Conservation (phyloP, 2,113 vertebrate genomes). For the Rhea pennata region DNA sequence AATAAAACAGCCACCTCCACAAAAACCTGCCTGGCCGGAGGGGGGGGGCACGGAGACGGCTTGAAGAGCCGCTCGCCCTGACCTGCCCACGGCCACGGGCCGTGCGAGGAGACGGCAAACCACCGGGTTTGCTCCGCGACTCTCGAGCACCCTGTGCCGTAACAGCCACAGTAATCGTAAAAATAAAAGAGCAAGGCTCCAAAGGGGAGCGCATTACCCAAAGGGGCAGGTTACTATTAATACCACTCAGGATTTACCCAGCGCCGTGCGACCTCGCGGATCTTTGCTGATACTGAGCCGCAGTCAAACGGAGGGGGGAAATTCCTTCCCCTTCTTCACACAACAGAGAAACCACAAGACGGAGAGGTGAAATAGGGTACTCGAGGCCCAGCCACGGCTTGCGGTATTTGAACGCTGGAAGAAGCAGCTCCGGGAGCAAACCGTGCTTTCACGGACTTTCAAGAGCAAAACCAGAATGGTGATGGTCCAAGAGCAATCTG, state of each 20-base stretch:
- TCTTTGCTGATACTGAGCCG: constrained; percentile 22
- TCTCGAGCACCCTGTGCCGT: fast-evolving
- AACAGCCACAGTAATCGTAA: not conserved
- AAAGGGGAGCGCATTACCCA: constrained; percentile 9
- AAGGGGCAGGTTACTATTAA: constrained; percentile 42
- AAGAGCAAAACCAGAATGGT: not conserved
- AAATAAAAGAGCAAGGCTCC: not conserved
- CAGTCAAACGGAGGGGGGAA: not conserved
- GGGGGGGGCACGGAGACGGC: too few species aligned
- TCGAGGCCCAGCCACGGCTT: not conserved
- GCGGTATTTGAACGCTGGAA: not conserved
- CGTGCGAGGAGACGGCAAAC: not conserved
- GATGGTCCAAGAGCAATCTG: not conserved
- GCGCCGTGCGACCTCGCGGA: not conserved
- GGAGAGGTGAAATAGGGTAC: not conserved
- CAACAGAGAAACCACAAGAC: not conserved
- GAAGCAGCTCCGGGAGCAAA: not conserved
- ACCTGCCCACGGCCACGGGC: not conserved
- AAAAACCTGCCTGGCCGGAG: not conserved
- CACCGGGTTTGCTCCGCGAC: not conserved
- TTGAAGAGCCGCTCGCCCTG: not conserved
- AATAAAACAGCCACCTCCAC: too few species aligned
- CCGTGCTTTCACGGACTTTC: fast-evolving
- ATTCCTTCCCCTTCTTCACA: constrained; percentile 6
- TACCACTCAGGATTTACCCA: constrained; percentile 27